Conservation (phyloP, 2,888 invertebrate species). For the Labia minor region DNA sequence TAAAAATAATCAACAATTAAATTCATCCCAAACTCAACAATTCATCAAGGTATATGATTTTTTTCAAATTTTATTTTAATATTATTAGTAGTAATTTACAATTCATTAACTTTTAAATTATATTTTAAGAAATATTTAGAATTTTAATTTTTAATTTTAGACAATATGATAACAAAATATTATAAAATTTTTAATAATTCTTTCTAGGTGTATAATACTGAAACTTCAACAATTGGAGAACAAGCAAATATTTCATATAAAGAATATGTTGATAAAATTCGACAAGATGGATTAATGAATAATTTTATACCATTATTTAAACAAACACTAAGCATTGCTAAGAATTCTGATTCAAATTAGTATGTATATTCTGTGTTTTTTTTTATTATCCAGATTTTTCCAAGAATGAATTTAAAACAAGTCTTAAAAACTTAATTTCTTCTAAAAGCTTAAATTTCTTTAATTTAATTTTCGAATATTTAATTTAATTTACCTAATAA, state of each 20-base stretch:
- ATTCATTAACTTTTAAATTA: too few relatives aligned
- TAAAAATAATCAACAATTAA: background rate
- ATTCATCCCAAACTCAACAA: background rate
- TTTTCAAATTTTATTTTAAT: background rate
- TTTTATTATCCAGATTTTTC: background rate
- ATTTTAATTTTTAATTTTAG: too few relatives aligned
- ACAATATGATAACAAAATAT: too few relatives aligned
- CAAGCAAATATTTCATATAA: background rate
- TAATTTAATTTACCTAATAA: too few relatives aligned
- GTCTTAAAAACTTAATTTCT: slow-evolving; percentile 28
- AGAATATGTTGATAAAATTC: background rate
- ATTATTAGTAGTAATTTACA: too few relatives aligned
- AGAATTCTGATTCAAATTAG: background rate
- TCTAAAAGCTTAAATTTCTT: too few relatives aligned
- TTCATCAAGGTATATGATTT: background rate
- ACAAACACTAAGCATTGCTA: too few relatives aligned
- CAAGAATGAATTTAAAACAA: background rate
- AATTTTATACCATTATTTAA: background rate
- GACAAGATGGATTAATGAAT: background rate
- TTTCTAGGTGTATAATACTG: background rate
- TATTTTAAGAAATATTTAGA: too few relatives aligned
- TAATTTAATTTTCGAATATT: too few relatives aligned
- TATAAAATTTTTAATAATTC: too few relatives aligned
- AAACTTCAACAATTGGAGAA: background rate
- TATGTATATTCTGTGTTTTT: background rate